Evolutionary conservation across 1,140 invertebrate genomes (phyloP).

Genomic region (Spodoptera litura): DNA sequence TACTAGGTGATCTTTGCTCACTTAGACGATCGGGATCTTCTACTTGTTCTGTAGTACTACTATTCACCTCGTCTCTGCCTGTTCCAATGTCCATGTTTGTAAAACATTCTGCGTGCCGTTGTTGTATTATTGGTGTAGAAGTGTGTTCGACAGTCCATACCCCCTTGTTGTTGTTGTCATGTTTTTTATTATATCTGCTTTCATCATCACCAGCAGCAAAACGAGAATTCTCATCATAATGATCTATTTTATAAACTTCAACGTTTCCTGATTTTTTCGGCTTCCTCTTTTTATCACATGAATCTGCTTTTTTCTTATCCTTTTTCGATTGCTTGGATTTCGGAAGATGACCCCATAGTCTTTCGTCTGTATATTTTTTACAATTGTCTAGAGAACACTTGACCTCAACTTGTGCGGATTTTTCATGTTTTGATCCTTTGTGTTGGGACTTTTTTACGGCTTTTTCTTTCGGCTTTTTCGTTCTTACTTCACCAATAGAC

Average conservation of each 20-base stretch:
- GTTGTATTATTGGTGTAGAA: too few species aligned
- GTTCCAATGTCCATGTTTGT: too few species aligned
- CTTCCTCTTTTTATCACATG: neutral
- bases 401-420: constrained; percentile 43
- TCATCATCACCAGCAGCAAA: too few species aligned
- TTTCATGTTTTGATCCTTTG: constrained; percentile 30
- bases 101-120: too few species aligned
- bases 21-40: too few species aligned
- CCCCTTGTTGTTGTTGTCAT: too few species aligned
- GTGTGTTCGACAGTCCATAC: too few species aligned
- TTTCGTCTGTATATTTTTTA: neutral
- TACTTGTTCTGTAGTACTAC: too few species aligned
- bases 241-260: too few species aligned
- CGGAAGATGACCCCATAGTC: neutral
- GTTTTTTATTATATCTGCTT: neutral
- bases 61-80: too few species aligned
- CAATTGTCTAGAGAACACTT: neutral
- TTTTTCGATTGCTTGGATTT: neutral
- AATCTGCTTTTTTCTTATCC: neutral
- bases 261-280: neutral
- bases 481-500: constrained; percentile 60
- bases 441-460: neutral
- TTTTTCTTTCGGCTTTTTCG: constrained; percentile 27
- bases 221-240: too few species aligned
- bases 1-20: too few species aligned